Evolutionary conservation across 2,888 invertebrate genomes (phyloP), one percentile per base, ranked within the genome.

Genomic region (Panzeria rudis): DNA sequence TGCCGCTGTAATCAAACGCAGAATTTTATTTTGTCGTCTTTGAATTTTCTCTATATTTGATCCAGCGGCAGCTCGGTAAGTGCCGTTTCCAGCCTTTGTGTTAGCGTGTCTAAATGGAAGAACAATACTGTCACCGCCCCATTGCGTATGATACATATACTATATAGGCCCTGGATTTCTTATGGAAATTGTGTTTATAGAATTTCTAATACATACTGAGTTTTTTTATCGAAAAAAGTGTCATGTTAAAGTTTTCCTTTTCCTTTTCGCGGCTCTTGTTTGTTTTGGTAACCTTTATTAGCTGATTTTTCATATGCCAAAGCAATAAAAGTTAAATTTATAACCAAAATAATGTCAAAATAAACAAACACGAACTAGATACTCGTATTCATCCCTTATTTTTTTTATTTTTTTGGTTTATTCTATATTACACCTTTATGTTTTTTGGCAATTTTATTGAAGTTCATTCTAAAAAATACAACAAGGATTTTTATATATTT

Each of bases 311-410:
- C 85, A 86, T 84, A 85, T 82, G 83, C 85, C 79, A 85, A 84
- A 82, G 85, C 85, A 80, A 82, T 86, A 86, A 86, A 86, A 80
- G 84, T 86, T 86, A 80, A 81, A 85, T 85, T 85, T 85, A 85
- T 85, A 50, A 78, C 82, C 71, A 71, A 85, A 85, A 73, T 85
- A 82, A 82, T 75, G 75, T 78, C 78, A 82, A 79, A 73, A 85
- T 79, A 85, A 79, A 84, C 83, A 85, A 79, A 86, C 83, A 73
- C 84, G 66, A 88, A 86, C 81, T 64, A 50, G 79, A 87, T 87
- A 86, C 77, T 77, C 25, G 23, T 54, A 50, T 81, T 59, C 50
- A 79, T 86, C 80, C 78, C 25, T n/a, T 52, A 4, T 29, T 29
- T 29, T 29, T 29, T 66, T 77, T 59, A 59, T 79, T 66, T 47